These are phyloP conservation scores for Prorops nasuta DNA, from an alignment of 1,140 invertebrate species.

Conservation along the genomic window DNA sequence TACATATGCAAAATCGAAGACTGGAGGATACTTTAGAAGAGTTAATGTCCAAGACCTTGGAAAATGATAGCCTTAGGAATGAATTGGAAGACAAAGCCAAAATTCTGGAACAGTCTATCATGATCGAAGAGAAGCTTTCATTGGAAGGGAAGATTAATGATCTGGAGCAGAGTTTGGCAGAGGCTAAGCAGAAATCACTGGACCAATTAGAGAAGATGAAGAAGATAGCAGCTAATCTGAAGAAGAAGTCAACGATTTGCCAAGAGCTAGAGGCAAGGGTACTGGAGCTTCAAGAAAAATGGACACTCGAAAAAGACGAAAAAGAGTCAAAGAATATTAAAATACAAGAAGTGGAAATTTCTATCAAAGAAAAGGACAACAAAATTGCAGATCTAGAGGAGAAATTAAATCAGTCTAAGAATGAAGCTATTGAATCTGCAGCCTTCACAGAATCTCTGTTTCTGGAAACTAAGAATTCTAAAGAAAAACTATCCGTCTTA, in stretches of 20 bases:
- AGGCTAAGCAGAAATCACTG: slow-evolving; percentile 32
- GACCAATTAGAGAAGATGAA: slow-evolving; percentile 69
- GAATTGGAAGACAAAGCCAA: slow-evolving; percentile 34
- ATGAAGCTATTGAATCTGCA: neutral
- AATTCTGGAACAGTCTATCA: slow-evolving; percentile 21
- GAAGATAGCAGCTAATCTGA: slow-evolving; percentile 71
- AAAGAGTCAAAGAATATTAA: slow-evolving; percentile 39
- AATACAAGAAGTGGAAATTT: slow-evolving; percentile 32
- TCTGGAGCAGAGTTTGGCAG: slow-evolving; percentile 34
- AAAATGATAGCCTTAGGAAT: slow-evolving; percentile 31
- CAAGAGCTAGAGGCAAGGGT: slow-evolving; percentile 63
- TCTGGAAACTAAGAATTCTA: neutral
- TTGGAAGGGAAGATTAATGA: slow-evolving; percentile 35
- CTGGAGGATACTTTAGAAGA: slow-evolving; percentile 39
- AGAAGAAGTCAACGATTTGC: slow-evolving; percentile 66
- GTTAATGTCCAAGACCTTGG: slow-evolving; percentile 24
- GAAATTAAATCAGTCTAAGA: slow-evolving; percentile 12
- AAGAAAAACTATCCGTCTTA: slow-evolving; percentile 22
- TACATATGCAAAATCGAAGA: slow-evolving; percentile 30
- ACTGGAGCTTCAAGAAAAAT: slow-evolving; percentile 38
- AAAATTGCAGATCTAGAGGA: slow-evolving; percentile 35
- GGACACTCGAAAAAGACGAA: slow-evolving; percentile 38
- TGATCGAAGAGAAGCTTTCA: slow-evolving; percentile 22
- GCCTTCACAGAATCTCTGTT: neutral
- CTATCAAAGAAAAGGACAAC: slow-evolving; percentile 36